These are phyloP conservation scores for Salpingus planirostris DNA, from an alignment of 2,888 invertebrate genomes.

Conservation along the genomic window DNA sequence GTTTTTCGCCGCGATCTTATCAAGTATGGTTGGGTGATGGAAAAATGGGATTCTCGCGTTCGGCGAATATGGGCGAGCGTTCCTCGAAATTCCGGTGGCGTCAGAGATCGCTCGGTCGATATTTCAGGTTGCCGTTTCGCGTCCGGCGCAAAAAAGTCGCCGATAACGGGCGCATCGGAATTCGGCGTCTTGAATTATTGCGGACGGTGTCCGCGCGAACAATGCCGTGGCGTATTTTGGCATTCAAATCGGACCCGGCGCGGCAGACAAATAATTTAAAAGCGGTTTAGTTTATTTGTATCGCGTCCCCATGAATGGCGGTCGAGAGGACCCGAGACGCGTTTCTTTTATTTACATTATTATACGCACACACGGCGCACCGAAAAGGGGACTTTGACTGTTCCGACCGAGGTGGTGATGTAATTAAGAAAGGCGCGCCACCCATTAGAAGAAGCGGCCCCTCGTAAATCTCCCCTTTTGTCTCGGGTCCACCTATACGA, in stretches of 20 bases:
- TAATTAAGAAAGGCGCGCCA: slow-evolving; percentile 41
- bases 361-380: no score
- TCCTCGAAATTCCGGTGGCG: slow-evolving; percentile 2
- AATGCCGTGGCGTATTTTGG: slow-evolving; percentile 21
- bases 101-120: slow-evolving; percentile 4
- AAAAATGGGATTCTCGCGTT: no score
- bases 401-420: slow-evolving; percentile 40
- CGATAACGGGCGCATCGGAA: no score
- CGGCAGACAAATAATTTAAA: slow-evolving; percentile 33
- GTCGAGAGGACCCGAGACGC: no score
- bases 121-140: neutral
- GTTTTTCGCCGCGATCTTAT: slow-evolving; percentile 15
- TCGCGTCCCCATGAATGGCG: no score
- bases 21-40: no score
- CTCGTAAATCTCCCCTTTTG: slow-evolving; percentile 40
- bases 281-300: slow-evolving; percentile 40
- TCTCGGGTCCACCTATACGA: no score
- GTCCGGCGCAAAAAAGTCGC: neutral
- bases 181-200: no score
- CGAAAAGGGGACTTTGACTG: slow-evolving; percentile 38
- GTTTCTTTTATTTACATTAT: slow-evolving; percentile 41
- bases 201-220: slow-evolving; percentile 18
- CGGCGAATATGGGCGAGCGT: no score
- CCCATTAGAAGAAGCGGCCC: slow-evolving; percentile 39
- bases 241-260: slow-evolving; percentile 22